phyloP scores from a whole-genome alignment of 2,797 vertebrate genomes.

The Ceryle rudis region DNA sequence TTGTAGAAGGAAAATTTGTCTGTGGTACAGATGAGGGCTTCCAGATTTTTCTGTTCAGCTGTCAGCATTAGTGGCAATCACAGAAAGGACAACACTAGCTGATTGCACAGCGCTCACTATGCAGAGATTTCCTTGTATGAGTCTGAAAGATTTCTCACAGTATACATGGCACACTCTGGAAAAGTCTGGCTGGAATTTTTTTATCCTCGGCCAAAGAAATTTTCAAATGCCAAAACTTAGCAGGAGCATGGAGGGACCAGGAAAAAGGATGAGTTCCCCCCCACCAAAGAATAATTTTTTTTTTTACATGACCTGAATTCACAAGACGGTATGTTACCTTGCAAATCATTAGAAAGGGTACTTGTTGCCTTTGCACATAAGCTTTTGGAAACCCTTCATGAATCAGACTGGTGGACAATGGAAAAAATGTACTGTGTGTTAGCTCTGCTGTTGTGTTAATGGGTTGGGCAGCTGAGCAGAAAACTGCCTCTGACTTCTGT shows the following conservation, averaged over 20 bases:
- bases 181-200: background rate
- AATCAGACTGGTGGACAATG: background rate
- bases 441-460: background rate
- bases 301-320: background rate
- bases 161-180: background rate
- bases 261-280: background rate
- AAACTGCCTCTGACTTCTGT: background rate
- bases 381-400: background rate
- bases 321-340: background rate
- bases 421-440: background rate
- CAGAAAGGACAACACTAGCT: background rate
- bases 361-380: background rate
- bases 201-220: background rate
- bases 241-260: background rate
- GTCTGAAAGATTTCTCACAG: background rate
- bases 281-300: fast-evolving
- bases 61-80: background rate
- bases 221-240: background rate
- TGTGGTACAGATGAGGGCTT: background rate
- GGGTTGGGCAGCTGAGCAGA: background rate
- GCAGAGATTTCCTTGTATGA: background rate
- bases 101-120: background rate
- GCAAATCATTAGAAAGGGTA: background rate
- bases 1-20: background rate
- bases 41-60: background rate